A percentile compares a stretch with the other conserved stretches of the same genome.
phyloP scores from a whole-genome alignment of 2,113 vertebrate species.

The Chiloscyllium plagiosum region DNA sequence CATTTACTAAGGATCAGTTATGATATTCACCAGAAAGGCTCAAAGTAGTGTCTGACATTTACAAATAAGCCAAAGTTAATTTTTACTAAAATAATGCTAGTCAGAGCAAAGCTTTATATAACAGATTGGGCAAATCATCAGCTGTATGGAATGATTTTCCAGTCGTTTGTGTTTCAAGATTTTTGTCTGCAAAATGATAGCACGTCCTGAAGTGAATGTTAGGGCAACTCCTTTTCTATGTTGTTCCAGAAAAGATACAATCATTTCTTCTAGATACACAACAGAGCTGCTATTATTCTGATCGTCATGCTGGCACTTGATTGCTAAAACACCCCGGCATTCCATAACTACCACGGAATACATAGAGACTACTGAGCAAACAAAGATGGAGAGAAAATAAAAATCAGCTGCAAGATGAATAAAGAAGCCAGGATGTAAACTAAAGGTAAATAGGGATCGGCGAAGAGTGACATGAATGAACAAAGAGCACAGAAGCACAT shows the following conservation, averaged over 20 bases:
- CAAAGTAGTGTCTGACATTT: not conserved
- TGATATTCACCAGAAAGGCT: not conserved
- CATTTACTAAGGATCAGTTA: not conserved
- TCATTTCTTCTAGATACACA: not conserved
- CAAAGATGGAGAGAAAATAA: not conserved
- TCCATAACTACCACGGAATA: not conserved
- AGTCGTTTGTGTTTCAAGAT: not conserved
- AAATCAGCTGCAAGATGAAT: slow-evolving; percentile 2
- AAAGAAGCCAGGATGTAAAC: not conserved
- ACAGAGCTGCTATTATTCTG: not conserved
- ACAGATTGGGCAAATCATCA: not conserved
- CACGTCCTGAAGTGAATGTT: not conserved
- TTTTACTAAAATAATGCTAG: not conserved
- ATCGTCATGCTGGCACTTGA: not conserved
- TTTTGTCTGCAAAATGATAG: not conserved
- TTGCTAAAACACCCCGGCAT: not conserved
- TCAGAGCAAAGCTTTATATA: not conserved
- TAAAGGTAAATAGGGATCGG: not conserved
- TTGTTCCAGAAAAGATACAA: not conserved
- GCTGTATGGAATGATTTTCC: not conserved
- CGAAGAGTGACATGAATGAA: not conserved
- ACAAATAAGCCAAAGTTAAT: not conserved
- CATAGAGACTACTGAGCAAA: not conserved
- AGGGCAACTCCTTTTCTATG: not conserved
- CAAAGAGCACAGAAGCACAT: not conserved